A percentile compares a stretch with the other conserved stretches of the same genome.
phyloP scores from a whole-genome alignment of 2,888 invertebrate species.

The Adineta ricciae region DNA sequence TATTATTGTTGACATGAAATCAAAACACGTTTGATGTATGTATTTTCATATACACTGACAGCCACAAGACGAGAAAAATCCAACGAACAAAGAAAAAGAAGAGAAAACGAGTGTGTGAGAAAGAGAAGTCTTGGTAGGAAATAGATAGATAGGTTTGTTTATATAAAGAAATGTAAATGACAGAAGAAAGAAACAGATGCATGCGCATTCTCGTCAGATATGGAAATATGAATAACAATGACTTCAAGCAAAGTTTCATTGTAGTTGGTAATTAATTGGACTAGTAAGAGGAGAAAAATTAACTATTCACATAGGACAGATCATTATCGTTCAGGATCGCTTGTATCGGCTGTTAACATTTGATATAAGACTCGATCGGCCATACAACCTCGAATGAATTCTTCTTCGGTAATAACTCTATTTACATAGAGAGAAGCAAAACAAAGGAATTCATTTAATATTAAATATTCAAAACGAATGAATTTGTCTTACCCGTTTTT shows the following conservation, averaged over 20 bases:
- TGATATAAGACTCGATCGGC: conserved; percentile 32
- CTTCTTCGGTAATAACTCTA: conserved; percentile 28
- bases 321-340: conserved; percentile 22
- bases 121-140: background rate
- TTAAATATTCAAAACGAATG: no score
- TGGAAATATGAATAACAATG: background rate
- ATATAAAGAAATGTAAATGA: background rate
- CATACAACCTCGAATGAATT: conserved; percentile 33
- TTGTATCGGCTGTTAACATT: conserved; percentile 33
- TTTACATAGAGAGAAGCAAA: no score
- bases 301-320: background rate
- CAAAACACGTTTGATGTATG: background rate
- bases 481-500: conserved; percentile 21
- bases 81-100: background rate
- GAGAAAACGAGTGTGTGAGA: no score
- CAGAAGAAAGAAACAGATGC: background rate
- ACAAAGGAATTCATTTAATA: background rate
- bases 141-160: background rate
- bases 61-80: background rate
- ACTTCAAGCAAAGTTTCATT: background rate
- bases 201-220: background rate
- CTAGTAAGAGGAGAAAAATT: background rate
- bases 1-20: background rate
- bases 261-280: background rate
- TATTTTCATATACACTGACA: background rate